Base-by-base conservation (phyloP, 2,113 vertebrate genomes). In the Paradoxurus hermaphroditus region DNA sequence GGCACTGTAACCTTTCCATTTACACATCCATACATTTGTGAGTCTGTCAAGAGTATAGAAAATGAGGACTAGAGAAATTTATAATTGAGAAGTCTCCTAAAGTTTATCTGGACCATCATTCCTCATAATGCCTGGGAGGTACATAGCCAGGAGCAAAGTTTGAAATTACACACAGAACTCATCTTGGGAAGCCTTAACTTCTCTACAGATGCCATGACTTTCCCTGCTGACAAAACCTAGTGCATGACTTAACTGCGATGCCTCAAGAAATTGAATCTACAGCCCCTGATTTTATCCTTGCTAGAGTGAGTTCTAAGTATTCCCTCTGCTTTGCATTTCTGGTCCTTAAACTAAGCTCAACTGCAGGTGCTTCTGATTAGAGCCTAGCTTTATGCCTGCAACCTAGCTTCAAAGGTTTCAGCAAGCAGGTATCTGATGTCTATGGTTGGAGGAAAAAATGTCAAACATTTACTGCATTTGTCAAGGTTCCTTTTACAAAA, bases 331-430 rank as follows among this genome's bases (percentile, higher is more conserved):
- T 70, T 87, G 36, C 41, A 56, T 70, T 8, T 78, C 63, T 96
- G 77, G 15, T 25, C 85, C 70, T 14, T 72, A 81, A 90, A 72
- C 15, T 34, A 39, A 95, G 59, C 86, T 90, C 72, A 23, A 39
- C 1, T 13, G 25, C 86, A 96, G 63, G 78, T 96, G 90, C 89
- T 95, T 95, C 82, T 93, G 83, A 95, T 97, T 92, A 90, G 63
- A 81, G 29, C 14, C 34, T 27, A 63, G 53, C n/a, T 91, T 86
- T 73, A 59, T 82, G 34, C 56, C 36, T 67, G 5, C 27, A 53
- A 65, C 72, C 19, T 84, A 81, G 41, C 68, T 95, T 92, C 95
- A 51, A 85, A 79, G 41, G 23, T 84, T 34, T 81, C 8, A 84
- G 63, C 84, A 89, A 68, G 25, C 46, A 92, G 41, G 41, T 96